phyloP scores from a whole-genome alignment of 1,140 invertebrate species.

The Bathynomus jamesi region DNA sequence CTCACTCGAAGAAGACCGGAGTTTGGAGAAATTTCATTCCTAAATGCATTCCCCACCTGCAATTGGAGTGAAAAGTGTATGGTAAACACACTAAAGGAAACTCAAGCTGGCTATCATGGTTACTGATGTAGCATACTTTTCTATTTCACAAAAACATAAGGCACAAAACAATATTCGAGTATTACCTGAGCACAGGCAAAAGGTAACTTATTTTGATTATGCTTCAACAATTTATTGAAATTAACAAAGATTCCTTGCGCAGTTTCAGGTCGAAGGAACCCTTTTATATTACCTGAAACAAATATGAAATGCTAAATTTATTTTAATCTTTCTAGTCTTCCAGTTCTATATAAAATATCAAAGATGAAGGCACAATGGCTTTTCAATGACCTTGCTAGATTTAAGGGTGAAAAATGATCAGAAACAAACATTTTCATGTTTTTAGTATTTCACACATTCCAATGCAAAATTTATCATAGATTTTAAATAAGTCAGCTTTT shows the following conservation, averaged over 20 bases:
- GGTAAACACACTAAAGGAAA: neutral
- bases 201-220: neutral
- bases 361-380: too few species aligned
- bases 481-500: too few species aligned
- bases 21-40: slow-evolving; percentile 98
- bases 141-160: neutral
- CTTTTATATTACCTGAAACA: neutral
- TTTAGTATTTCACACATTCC: too few species aligned
- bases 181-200: neutral
- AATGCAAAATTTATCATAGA: too few species aligned
- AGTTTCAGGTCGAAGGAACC: neutral
- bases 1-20: slow-evolving; percentile 89
- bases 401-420: too few species aligned
- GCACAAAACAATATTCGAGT: too few species aligned
- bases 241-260: neutral
- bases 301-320: neutral
- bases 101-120: neutral
- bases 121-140: neutral
- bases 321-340: neutral
- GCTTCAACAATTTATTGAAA: neutral
- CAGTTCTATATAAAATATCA: too few species aligned
- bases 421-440: too few species aligned
- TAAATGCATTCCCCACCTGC: slow-evolving; percentile 83
- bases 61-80: neutral
- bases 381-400: too few species aligned